Conservation (phyloP, 2,113 vertebrate species). For the Nannospalax galili region DNA sequence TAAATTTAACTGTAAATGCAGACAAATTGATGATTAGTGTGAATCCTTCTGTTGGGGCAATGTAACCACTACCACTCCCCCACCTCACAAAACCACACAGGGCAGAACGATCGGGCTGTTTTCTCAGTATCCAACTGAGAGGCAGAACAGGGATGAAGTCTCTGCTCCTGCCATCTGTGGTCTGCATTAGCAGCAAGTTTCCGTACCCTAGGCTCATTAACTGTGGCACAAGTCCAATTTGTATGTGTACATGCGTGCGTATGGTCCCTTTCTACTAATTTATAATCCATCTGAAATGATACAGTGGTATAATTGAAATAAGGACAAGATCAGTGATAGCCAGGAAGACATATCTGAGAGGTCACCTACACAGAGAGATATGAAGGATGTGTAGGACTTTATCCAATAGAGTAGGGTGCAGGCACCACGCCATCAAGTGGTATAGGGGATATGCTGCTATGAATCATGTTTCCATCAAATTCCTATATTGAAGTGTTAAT, state of each 20-base stretch:
- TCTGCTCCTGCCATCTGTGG: background rate
- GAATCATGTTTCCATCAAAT: background rate
- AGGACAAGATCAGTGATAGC: background rate
- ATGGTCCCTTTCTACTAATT: background rate
- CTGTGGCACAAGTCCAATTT: background rate
- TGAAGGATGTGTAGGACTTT: background rate
- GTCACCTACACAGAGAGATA: background rate
- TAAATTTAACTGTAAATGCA: background rate
- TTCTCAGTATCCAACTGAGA: background rate
- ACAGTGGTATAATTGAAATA: background rate
- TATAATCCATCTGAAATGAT: constrained; percentile 3
- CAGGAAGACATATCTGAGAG: background rate
- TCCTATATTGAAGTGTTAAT: background rate
- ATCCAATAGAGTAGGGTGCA: too few species aligned
- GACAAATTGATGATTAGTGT: background rate
- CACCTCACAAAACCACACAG: background rate
- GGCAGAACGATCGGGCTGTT: background rate
- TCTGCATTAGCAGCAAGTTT: background rate
- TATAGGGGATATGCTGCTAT: background rate
- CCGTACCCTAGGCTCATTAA: background rate
- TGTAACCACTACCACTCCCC: background rate
- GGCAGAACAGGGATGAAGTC: background rate
- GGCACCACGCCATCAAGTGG: background rate
- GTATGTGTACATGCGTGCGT: background rate
- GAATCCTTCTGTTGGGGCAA: background rate